Percentiles rank a stretch among this genome's conserved stretches.
These are phyloP conservation scores for Illadopsis cleaveri DNA, from an alignment of 2,113 vertebrate genomes.

Conservation along the genomic window DNA sequence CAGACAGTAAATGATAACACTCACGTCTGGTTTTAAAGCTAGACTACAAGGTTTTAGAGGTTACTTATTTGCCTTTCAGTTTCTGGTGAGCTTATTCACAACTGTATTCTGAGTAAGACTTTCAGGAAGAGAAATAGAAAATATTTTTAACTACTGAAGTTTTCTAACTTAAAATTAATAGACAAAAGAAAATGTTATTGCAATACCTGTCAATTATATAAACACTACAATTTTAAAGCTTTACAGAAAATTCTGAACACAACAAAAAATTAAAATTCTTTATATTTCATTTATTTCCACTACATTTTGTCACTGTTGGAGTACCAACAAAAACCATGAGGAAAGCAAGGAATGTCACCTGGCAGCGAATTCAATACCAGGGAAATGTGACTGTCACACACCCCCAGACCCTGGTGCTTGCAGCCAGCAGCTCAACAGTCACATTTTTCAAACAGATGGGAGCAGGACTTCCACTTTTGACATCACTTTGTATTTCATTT, in stretches of 20 bases:
- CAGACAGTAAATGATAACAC: background rate
- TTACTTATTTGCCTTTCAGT: background rate
- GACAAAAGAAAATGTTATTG: background rate
- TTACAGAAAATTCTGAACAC: background rate
- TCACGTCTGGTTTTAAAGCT: background rate
- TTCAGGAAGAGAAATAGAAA: background rate
- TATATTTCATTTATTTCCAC: background rate
- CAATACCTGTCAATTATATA: background rate
- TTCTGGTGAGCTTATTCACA: background rate
- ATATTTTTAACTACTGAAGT: background rate
- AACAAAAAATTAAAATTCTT: background rate
- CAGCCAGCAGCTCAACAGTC: background rate
- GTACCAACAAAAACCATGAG: background rate
- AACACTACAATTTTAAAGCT: background rate
- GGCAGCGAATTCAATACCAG: background rate
- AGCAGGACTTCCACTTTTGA: background rate
- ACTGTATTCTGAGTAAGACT: background rate
- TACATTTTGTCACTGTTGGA: background rate
- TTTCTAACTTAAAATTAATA: background rate
- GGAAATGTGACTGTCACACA: slow-evolving; percentile 8
- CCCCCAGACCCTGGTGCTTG: background rate
- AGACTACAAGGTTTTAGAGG: background rate
- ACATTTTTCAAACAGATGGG: background rate
- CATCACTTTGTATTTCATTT: background rate
- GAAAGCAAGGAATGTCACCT: background rate